Base-by-base conservation (phyloP, 2,797 vertebrate genomes). In the Percopsis omiscomaycus region DNA sequence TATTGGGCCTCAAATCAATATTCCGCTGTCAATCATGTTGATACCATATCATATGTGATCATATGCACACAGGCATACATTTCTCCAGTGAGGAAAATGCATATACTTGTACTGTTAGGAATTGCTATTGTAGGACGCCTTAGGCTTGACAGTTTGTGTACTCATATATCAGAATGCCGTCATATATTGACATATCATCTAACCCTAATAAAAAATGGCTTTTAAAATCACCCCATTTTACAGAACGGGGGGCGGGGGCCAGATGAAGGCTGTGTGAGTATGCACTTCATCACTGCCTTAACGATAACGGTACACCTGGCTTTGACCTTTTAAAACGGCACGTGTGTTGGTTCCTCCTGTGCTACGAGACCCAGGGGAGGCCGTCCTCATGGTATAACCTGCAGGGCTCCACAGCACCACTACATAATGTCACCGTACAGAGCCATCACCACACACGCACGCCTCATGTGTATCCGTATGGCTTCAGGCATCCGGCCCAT, bases 281-380 rank as follows among this genome's bases (percentile, higher is more conserved):
- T 72, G 54, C 68, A 70, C 51, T 74, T 62, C 82, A 86, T 85
- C 76, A 73, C 80, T 76, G 74, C 74, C 77, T 78, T 73, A 77
- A 82, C 65, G 75, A 63, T 71, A 78, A 82, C 77, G 75, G 80
- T 82, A 75, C 75, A 58, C 82, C 80, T 82, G 66, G 66, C 54
- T 72, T 2, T 89, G 84, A 91, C 89, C 87, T 89, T 87, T 86
- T 76, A 71, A 90, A 90, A 88, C 83, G 78, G 76, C 73, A 83
- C 28, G 59, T 60, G 52, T 79, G 78, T 86, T 71, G 66, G 74
- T 78, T 70, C 80, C 75, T 69, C 75, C 66, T 86, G 65, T 82
- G 73, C 84, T 88, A 89, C 28, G 63, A 87, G 82, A 70, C 80
- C 79, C 74, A 58, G 64, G 79, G 79, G 85, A 82, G 15, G 6